Evolutionary conservation across 2,113 vertebrate species (phyloP).

Genomic region (Alethe castanea): DNA sequence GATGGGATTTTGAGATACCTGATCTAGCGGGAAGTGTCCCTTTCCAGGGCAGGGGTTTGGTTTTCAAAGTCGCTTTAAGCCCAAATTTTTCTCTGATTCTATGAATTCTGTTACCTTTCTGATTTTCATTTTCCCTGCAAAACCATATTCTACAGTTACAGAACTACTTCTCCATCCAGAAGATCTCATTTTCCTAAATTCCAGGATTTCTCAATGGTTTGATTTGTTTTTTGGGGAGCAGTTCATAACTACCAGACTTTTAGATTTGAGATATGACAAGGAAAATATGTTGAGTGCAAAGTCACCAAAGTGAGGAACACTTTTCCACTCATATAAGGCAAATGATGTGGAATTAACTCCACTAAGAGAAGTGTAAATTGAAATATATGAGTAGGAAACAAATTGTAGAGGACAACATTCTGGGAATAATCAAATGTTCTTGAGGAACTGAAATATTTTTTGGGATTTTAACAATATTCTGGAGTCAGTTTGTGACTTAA

Average conservation of each 20-base stretch:
- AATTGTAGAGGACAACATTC: background rate
- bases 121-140: background rate
- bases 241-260: background rate
- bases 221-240: background rate
- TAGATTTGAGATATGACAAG: background rate
- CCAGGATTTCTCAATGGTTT: background rate
- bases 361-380: background rate
- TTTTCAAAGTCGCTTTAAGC: background rate
- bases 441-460: background rate
- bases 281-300: background rate
- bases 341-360: background rate
- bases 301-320: background rate
- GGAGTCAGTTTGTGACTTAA: background rate
- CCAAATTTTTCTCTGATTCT: background rate
- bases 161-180: too few relatives aligned
- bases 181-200: background rate
- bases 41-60: accelerated
- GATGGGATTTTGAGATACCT: background rate
- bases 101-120: background rate
- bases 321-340: background rate
- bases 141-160: background rate
- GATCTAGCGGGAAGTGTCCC: background rate
- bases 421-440: background rate
- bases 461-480: background rate
- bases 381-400: background rate